A percentile compares a stretch with the other conserved stretches of the same genome.
Conservation (phyloP, 92 coral and sea anemone genomes). For the Parazoanthus swiftii region DNA sequence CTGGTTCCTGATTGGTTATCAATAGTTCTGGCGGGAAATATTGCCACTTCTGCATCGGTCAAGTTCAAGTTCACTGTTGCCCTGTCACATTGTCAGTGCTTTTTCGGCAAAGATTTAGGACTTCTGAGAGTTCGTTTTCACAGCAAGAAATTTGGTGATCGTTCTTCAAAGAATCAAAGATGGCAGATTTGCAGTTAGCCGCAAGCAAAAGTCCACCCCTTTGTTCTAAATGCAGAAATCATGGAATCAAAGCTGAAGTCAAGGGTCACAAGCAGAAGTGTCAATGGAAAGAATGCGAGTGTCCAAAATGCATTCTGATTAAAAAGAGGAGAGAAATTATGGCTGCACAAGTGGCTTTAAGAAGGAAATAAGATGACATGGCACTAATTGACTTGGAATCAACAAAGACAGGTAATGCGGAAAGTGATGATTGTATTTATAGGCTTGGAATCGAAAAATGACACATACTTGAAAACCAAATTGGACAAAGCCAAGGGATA, state of each 20-base stretch:
- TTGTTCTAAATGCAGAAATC: conserved; percentile 70
- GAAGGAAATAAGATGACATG: conserved; percentile 50
- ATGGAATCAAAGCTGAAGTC: conserved; percentile 53
- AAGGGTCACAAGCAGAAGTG: conserved; percentile 71
- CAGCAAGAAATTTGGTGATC: neutral
- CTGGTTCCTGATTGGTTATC: conserved; percentile 30
- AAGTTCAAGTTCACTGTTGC: conserved; percentile 23
- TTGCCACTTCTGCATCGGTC: conserved; percentile 31
- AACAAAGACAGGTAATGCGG: neutral
- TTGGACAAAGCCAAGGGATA: neutral
- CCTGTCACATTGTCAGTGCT: neutral
- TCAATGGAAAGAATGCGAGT: conserved; percentile 65
- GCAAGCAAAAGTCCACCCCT: conserved; percentile 52
- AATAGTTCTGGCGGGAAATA: conserved; percentile 23
- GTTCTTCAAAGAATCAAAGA: neutral
- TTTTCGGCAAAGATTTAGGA: neutral
- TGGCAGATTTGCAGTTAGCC: conserved; percentile 15
- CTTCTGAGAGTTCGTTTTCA: neutral
- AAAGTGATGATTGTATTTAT: neutral
- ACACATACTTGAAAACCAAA: neutral
- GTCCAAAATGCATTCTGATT: conserved; percentile 61
- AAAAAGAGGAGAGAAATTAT: conserved; percentile 63
- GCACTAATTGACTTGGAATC: conserved; percentile 15
- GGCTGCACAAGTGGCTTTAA: conserved; percentile 72
- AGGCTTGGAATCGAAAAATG: neutral